These are phyloP conservation scores for Delia radicum DNA, from an alignment of 1,140 invertebrate genomes.

Conservation along the genomic window DNA sequence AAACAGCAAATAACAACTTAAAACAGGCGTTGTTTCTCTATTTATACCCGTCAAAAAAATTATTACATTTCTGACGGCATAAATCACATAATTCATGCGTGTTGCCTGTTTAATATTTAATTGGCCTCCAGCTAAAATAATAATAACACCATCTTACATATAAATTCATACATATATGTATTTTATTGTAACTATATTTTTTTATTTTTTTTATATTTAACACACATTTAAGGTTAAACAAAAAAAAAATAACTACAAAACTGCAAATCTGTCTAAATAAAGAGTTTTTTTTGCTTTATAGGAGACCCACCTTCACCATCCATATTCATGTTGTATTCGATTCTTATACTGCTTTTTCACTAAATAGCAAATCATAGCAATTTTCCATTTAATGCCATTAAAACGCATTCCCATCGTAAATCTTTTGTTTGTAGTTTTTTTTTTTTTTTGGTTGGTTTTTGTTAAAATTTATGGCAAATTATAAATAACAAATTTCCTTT, in stretches of 20 bases:
- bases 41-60: conserved; percentile 19
- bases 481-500: conserved; percentile 25
- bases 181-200: neutral
- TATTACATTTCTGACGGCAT: conserved; percentile 23
- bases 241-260: neutral
- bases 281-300: neutral
- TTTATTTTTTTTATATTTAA: neutral
- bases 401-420: conserved; percentile 30
- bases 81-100: conserved; percentile 23
- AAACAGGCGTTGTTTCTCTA: conserved; percentile 6
- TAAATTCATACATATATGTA: neutral
- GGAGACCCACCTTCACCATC: conserved; percentile 12
- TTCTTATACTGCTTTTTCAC: neutral
- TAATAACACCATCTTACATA: neutral
- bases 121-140: conserved; percentile 21
- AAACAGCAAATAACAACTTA: neutral
- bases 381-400: conserved; percentile 31
- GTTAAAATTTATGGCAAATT: conserved; percentile 27
- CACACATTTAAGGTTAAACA: neutral
- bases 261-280: neutral
- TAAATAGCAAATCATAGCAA: conserved; percentile 28
- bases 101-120: conserved; percentile 23
- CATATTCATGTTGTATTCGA: neutral
- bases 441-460: neutral
- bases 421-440: neutral